These are phyloP conservation scores for Cossypha caffra DNA, from an alignment of 2,797 vertebrate genomes.

Conservation along the genomic window DNA sequence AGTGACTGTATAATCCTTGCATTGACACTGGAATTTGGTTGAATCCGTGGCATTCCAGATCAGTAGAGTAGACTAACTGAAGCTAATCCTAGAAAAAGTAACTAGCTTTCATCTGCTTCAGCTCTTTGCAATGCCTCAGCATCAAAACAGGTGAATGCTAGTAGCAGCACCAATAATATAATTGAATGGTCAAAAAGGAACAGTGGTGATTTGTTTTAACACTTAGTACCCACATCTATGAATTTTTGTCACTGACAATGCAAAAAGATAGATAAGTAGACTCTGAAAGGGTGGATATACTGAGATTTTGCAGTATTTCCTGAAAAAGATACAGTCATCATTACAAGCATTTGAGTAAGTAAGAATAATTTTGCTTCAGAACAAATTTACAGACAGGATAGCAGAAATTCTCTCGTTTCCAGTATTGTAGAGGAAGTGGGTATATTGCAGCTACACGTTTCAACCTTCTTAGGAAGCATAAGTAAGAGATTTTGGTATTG, in stretches of 20 bases:
- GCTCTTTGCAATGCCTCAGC: not conserved
- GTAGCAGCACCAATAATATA: not conserved
- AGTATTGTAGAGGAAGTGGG: conserved; percentile 26
- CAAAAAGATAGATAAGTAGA: not conserved
- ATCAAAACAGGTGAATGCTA: not conserved
- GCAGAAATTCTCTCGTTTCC: not conserved
- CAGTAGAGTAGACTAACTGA: not conserved
- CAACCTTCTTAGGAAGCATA: not conserved
- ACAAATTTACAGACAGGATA: not conserved
- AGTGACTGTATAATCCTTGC: not conserved
- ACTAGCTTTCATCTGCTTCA: not conserved
- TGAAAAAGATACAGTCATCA: not conserved
- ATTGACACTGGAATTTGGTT: not conserved
- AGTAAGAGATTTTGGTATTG: not conserved
- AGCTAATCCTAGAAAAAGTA: not conserved
- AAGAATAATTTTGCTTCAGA: not conserved
- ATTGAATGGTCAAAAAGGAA: not conserved
- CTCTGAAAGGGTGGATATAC: not conserved
- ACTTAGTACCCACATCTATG: not conserved
- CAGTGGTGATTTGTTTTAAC: not conserved
- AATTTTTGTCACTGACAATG: not conserved
- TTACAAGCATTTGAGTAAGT: conserved; percentile 9
- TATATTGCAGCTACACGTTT: not conserved
- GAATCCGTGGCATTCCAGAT: not conserved
- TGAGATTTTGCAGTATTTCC: not conserved